phyloP scores from a whole-genome alignment of 2,113 vertebrate species.

The Trochalopteron elliotii region DNA sequence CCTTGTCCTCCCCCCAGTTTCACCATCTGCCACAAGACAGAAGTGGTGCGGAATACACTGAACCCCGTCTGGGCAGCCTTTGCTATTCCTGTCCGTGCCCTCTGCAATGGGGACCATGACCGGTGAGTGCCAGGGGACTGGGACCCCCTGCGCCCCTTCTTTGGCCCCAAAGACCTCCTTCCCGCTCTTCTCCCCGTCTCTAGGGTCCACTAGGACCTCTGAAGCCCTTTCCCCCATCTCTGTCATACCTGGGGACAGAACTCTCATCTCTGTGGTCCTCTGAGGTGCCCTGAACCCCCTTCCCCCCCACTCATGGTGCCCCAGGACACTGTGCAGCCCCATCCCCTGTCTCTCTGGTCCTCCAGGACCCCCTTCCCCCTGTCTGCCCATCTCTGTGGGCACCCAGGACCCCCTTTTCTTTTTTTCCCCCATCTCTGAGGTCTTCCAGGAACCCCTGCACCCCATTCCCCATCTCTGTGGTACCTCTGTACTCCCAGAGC shows the following conservation, averaged over 20 bases:
- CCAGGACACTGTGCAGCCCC: background rate
- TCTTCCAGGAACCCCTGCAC: background rate
- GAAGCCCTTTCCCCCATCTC: background rate
- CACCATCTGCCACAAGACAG: slow-evolving; percentile 82
- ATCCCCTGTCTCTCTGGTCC: background rate
- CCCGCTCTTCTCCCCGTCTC: background rate
- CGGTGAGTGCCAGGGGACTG: slow-evolving; percentile 64
- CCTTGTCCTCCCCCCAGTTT: slow-evolving; percentile 58
- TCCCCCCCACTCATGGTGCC: background rate
- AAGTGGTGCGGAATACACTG: slow-evolving; percentile 86
- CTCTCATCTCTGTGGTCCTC: background rate
- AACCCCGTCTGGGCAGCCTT: slow-evolving; percentile 90
- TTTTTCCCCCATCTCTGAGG: background rate
- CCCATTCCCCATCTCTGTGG: background rate
- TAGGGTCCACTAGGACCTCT: background rate
- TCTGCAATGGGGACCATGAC: slow-evolving; percentile 93
- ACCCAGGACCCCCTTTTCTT: background rate
- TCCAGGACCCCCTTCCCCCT: background rate
- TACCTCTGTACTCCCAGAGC: background rate
- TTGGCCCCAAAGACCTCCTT: background rate
- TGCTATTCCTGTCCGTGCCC: slow-evolving; percentile 87
- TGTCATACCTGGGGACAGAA: background rate
- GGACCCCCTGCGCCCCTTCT: background rate
- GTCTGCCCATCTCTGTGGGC: background rate
- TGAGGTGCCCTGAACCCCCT: background rate